Conservation (phyloP, 2,888 invertebrate genomes). For the Serripes groenlandicus region DNA sequence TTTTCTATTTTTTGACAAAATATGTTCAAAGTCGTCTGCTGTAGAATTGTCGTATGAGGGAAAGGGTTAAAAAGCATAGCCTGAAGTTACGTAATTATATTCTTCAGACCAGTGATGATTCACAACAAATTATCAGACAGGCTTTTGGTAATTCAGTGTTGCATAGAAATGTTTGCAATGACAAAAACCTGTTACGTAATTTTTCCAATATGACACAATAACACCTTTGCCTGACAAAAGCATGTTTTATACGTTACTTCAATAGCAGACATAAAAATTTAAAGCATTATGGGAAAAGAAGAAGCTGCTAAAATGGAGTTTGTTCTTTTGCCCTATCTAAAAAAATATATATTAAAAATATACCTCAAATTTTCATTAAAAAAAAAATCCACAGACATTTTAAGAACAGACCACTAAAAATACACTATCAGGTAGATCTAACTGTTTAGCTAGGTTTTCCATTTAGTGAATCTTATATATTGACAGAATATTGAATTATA, state of each 20-base stretch:
- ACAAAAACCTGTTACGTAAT: no score
- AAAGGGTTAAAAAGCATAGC: no score
- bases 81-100: no score
- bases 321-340: not conserved
- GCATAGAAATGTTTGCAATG: no score
- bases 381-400: not conserved
- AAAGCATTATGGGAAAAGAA: constrained; percentile 9
- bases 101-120: no score
- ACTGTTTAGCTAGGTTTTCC: no score
- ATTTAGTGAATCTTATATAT: no score
- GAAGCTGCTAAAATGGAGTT: not conserved
- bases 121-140: no score
- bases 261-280: not conserved
- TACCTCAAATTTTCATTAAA: not conserved
- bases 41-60: not conserved
- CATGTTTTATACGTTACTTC: not conserved
- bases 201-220: not conserved
- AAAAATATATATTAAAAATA: not conserved
- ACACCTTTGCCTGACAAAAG: not conserved
- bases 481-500: no score
- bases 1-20: not conserved
- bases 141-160: no score
- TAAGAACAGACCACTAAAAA: not conserved
- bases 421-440: no score
- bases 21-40: not conserved